Evolutionary conservation across 2,113 vertebrate genomes (phyloP).

Genomic region (Casuarius casuarius): DNA sequence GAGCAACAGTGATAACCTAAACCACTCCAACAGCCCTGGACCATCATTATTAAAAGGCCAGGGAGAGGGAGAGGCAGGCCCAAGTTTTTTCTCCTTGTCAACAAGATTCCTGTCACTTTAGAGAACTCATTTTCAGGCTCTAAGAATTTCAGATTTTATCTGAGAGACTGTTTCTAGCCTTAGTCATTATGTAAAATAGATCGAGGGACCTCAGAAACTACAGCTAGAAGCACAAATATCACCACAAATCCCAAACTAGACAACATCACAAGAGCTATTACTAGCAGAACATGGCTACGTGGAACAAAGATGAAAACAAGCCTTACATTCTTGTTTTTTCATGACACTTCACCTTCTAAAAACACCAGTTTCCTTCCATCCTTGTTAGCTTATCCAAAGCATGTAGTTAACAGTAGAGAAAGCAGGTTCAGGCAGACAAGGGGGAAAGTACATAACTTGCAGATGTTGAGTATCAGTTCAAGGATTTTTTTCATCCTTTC

Average conservation of each 20-base stretch:
- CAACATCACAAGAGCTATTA: background rate
- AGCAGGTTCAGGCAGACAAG: slow-evolving; percentile 37
- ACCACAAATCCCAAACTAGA: slow-evolving; percentile 20
- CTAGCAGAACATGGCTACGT: background rate
- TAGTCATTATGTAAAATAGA: background rate
- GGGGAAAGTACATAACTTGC: slow-evolving; percentile 4
- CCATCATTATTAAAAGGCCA: background rate
- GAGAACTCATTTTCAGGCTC: background rate
- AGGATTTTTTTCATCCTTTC: background rate
- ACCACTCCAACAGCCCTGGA: background rate
- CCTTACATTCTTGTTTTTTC: slow-evolving; percentile 48
- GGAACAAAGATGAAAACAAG: slow-evolving; percentile 13
- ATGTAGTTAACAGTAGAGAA: slow-evolving; percentile 1
- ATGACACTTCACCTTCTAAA: slow-evolving; percentile 42
- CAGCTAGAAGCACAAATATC: background rate
- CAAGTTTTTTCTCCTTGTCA: background rate
- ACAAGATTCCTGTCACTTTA: background rate
- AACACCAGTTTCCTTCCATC: slow-evolving; percentile 4
- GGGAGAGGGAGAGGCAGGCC: background rate
- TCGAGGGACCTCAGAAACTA: background rate
- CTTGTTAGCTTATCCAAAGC: slow-evolving; percentile 53
- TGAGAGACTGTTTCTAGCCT: background rate
- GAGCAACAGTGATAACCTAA: background rate
- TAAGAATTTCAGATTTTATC: background rate
- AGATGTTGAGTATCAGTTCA: background rate